These are phyloP conservation scores for Gastrophryne carolinensis DNA, from an alignment of 2,797 vertebrate genomes.

Conservation along the genomic window DNA sequence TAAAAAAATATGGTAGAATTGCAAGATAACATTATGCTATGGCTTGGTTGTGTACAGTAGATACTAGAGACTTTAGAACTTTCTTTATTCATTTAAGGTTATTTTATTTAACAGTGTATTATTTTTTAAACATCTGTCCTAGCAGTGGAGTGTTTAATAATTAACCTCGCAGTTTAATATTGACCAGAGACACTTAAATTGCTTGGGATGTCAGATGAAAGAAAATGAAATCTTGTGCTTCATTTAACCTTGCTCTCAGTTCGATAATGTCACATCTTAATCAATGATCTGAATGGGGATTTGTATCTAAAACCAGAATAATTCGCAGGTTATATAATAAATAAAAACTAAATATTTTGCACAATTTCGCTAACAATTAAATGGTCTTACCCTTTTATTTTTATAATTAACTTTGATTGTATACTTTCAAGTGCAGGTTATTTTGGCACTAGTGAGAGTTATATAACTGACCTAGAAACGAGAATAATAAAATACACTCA, in stretches of 20 bases:
- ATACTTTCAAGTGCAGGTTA: background rate
- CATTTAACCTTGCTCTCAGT: background rate
- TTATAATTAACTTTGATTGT: too few species aligned
- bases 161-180: slow-evolving; percentile 22
- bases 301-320: background rate
- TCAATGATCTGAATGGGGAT: slow-evolving; percentile 3
- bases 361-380: background rate
- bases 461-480: background rate
- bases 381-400: too few species aligned
- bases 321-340: slow-evolving; percentile 35
- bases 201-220: background rate
- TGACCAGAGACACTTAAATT: slow-evolving; percentile 16
- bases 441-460: background rate
- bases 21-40: too few species aligned
- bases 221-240: slow-evolving; percentile 15
- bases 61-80: too few species aligned
- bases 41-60: too few species aligned
- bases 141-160: slow-evolving; percentile 12
- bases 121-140: slow-evolving; percentile 16
- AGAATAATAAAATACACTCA: background rate
- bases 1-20: too few species aligned
- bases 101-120: too few species aligned
- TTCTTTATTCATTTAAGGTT: too few species aligned
- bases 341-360: slow-evolving; percentile 5
- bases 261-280: slow-evolving; percentile 2